Evolutionary conservation across 64 coral and sea anemone species (phyloP), one percentile per base, ranked within the genome.

Genomic region (Pocillopora damicornis): DNA sequence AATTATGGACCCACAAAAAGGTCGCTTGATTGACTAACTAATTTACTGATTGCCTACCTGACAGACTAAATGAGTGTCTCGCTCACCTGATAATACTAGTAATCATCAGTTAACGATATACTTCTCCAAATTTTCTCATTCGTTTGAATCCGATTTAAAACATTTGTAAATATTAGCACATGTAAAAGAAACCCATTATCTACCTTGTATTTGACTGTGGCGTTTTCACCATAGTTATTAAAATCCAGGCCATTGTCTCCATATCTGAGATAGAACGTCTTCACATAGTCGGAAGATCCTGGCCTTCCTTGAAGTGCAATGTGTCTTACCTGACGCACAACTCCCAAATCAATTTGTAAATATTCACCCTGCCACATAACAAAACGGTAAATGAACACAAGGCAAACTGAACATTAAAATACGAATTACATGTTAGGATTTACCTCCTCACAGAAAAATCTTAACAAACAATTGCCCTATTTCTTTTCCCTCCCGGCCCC

Each of bases 331-430:
- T 90, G 82, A 25, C 91, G 86, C 6, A 87, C 88, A 75, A 96
- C 75, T 18, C 90, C 94, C 20, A 96, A 77, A 60, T 96, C 94
- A 57, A 96, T 90, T 66, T 96, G 94, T n/a, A 96, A 74, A 60
- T 87, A 96, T 71, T 96, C 81, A 2, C 83, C 90, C 94, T 96
- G 57, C 23, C 63, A 89, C 2, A 12, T 15, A 91, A 22, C 11
- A 87, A n/a, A 0, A 9, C 13, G 61, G 25, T 9, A 76, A 76
- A 15, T 75, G 16, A 75, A 61, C 42, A 51, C 42, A 51, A 7
- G 42, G 7, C 42, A 51, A 51, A 51, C 42, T 51, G 2, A 51
- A 2, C 42, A 51, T 4, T 51, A 51, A 51, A 51, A 51, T 4
- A 51, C 2, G 42, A 51, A 51, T 51, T 51, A 51, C 42, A 51